Percentiles rank a stretch among this genome's conserved stretches.
These are phyloP conservation scores for Gonioctena quinquepunctata DNA, from an alignment of 1,140 invertebrate species.

Conservation along the genomic window DNA sequence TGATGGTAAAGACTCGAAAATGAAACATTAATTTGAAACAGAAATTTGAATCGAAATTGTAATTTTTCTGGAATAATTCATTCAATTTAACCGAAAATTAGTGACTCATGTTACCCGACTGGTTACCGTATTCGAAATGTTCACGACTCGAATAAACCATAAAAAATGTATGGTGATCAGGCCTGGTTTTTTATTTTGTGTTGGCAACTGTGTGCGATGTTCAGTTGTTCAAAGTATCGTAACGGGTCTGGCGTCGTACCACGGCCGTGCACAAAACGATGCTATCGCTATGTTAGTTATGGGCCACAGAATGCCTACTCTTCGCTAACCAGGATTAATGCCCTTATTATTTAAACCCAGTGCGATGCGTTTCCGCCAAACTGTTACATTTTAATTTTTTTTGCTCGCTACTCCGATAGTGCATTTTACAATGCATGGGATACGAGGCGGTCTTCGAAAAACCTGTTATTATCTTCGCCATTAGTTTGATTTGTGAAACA, in stretches of 20 bases:
- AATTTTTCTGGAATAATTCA: too few species aligned
- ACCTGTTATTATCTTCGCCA: slow-evolving; percentile 3
- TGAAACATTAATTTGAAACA: too few species aligned
- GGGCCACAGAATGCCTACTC: slow-evolving; percentile 45
- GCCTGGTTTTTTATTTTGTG: not conserved
- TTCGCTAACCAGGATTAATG: slow-evolving; percentile 45
- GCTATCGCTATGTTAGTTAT: slow-evolving; percentile 46
- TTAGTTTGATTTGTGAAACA: not conserved
- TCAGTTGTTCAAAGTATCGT: slow-evolving; percentile 9
- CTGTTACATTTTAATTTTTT: slow-evolving; percentile 16
- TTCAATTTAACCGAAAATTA: too few species aligned
- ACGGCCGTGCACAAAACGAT: slow-evolving; percentile 35
- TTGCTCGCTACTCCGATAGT: not conserved
- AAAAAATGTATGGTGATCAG: not conserved
- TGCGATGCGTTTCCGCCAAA: slow-evolving; percentile 13
- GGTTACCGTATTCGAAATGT: too few species aligned
- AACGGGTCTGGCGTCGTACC: slow-evolving; percentile 17
- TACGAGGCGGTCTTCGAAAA: not conserved
- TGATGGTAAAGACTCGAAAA: too few species aligned
- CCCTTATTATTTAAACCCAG: slow-evolving; percentile 45
- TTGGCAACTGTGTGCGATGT: slow-evolving; percentile 5
- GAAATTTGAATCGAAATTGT: too few species aligned
- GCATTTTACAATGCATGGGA: not conserved
- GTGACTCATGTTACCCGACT: too few species aligned
- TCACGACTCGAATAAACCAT: too few species aligned